Evolutionary conservation across 1,140 invertebrate genomes (phyloP).

Genomic region (Geopemphigus sp.): DNA sequence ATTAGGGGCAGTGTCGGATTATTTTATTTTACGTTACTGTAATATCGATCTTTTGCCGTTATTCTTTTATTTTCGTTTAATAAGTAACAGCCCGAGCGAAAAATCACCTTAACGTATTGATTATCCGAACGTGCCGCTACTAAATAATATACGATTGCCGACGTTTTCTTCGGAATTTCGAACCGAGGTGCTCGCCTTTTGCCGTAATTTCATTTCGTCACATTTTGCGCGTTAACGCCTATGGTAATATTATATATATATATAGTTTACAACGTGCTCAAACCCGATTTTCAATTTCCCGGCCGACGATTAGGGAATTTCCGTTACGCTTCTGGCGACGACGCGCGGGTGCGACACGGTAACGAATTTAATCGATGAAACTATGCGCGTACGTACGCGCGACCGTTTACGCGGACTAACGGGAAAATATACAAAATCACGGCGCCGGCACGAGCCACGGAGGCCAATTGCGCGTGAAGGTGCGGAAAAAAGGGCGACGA

Average conservation of each 20-base stretch:
- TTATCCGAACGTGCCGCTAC: too few relatives aligned
- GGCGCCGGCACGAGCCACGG: neutral
- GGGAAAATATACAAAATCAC: neutral
- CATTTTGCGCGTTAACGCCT: neutral
- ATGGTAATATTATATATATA: neutral
- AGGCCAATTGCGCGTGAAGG: neutral
- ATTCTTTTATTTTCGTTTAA: too few relatives aligned
- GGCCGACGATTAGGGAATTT: neutral
- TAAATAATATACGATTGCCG: too few relatives aligned
- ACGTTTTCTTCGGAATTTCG: too few relatives aligned
- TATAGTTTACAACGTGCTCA: neutral
- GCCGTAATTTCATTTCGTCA: neutral
- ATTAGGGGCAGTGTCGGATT: too few relatives aligned
- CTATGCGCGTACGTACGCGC: neutral
- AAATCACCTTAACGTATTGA: too few relatives aligned
- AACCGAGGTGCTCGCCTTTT: too few relatives aligned
- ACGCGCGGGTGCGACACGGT: neutral
- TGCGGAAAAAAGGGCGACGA: neutral
- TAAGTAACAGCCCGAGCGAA: too few relatives aligned
- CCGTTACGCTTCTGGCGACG: neutral
- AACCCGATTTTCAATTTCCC: constrained; percentile 22
- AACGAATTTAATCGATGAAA: constrained; percentile 10
- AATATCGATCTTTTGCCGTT: too few relatives aligned
- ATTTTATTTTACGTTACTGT: too few relatives aligned
- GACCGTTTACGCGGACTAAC: neutral